These are phyloP conservation scores for Eubasilissa splendida DNA, from an alignment of 2,888 invertebrate genomes.

Conservation along the genomic window DNA sequence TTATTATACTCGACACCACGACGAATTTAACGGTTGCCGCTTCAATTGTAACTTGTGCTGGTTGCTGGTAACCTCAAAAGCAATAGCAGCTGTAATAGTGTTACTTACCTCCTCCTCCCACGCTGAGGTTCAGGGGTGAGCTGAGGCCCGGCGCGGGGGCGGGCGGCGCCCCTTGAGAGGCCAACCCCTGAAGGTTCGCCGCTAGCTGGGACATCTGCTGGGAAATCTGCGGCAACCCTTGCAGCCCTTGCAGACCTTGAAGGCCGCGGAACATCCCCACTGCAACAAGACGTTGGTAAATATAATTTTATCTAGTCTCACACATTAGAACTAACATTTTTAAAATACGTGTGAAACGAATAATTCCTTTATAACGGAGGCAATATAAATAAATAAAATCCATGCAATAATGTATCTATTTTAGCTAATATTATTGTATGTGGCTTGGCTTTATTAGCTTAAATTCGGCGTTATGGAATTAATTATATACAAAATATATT, in stretches of 20 bases:
- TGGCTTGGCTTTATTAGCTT: too few species aligned
- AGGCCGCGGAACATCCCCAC: conserved; percentile 80
- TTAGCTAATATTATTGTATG: too few species aligned
- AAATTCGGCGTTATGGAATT: too few species aligned
- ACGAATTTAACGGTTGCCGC: not conserved
- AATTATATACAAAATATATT: too few species aligned
- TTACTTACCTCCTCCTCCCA: conserved; percentile 69
- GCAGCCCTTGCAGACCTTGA: conserved; percentile 71
- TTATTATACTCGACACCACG: not conserved
- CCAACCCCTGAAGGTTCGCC: conserved; percentile 84
- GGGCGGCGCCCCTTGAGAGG: conserved; percentile 79
- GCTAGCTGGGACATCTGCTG: conserved; percentile 72
- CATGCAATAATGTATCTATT: too few species aligned
- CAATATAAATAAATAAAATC: too few species aligned
- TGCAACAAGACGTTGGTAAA: conserved; percentile 61
- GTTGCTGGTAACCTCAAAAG: not conserved
- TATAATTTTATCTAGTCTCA: too few species aligned
- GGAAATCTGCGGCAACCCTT: conserved; percentile 73
- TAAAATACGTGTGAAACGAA: too few species aligned
- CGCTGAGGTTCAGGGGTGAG: conserved; percentile 88
- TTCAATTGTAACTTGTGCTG: not conserved
- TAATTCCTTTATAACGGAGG: too few species aligned
- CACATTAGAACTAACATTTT: too few species aligned
- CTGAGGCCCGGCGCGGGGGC: conserved; percentile 79
- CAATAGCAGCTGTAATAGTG: not conserved